Base-by-base conservation (phyloP, 2,113 vertebrate species). In the Dicaeum eximium region DNA sequence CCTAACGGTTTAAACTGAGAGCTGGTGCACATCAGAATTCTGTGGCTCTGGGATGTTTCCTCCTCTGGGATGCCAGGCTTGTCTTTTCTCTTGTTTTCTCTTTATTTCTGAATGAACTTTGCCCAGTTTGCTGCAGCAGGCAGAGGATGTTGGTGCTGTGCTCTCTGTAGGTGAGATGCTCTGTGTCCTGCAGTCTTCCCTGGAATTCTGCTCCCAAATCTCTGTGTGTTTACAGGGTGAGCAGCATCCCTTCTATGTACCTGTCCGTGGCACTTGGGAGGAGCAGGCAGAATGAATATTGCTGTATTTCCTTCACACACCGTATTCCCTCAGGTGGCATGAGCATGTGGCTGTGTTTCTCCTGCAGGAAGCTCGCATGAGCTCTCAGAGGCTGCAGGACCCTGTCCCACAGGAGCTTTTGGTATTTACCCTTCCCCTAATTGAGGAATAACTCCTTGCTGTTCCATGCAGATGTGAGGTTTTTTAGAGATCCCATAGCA, bases 221-320 rank as follows among this genome's bases (percentile, higher is more conserved):
- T 58, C 51, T 6, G 9, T 25, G 24, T 37, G 42, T 54, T 54
- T 50, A 31, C 30, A 47, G 79, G 66, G 9, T 42, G 66, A 85
- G 82, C 82, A 74, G 27, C 40, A 15, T 30, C 56, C 60, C 48
- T 67, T 23, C 18, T 2, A 0, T 2, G 2, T 19, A 2, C 0
- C 3, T 54, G 57, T 17, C 38, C 1, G 7, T 18, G 75, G 44
- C 44, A 7, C 61, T 94, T 53, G 2, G 44, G 65, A 57, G 57
- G 69, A 77, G n/a, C 37, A 47, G 62, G 37, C 33, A 70, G 42
- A 24, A 15, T 11, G 53, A 86, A 33, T n/a, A 35, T 6, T 64
- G 10, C 1, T 51, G 44, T 3, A 1, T 64, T 72, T 84, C 50
- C 61, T 73, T 23, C 19, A 51, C 11, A 9, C 13, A 0, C 12